A percentile compares a stretch with the other conserved stretches of the same genome.
These are phyloP conservation scores for Drosophila mulleri DNA, from an alignment of 2,888 invertebrate genomes.

Conservation along the genomic window DNA sequence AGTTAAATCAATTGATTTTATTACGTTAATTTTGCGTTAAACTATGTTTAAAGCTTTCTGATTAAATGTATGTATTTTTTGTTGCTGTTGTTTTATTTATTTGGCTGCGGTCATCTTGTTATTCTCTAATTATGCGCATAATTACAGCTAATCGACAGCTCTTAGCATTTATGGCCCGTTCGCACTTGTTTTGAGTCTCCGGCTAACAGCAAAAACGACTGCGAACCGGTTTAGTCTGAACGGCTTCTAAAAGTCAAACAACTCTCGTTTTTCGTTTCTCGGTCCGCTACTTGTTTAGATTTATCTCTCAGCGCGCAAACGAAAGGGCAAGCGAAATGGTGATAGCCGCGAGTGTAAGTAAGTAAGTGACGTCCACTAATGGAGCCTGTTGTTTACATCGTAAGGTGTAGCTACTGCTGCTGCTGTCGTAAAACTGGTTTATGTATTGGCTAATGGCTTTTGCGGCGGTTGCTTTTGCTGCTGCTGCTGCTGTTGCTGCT, in stretches of 20 bases:
- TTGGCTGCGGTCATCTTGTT: constrained; percentile 1
- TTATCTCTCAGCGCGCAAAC: constrained; percentile 53
- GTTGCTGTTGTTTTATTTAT: neutral
- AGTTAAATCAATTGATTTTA: neutral
- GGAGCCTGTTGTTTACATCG: constrained; percentile 57
- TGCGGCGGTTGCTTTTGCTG: constrained; percentile 7
- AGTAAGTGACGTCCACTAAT: constrained; percentile 40
- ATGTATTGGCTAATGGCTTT: constrained; percentile 56
- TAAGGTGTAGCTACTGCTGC: constrained; percentile 48
- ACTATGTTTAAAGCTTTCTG: neutral
- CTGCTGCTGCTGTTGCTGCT: constrained; percentile 13
- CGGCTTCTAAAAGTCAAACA: constrained; percentile 70
- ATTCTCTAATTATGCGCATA: constrained; percentile 32
- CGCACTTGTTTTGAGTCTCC: constrained; percentile 25
- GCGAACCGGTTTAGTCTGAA: constrained; percentile 61
- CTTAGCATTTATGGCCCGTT: constrained; percentile 25
- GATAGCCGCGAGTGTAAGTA: constrained; percentile 22
- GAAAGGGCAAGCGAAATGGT: constrained; percentile 77
- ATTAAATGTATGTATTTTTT: neutral
- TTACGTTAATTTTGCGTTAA: neutral
- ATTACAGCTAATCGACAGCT: constrained; percentile 23
- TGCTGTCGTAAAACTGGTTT: constrained; percentile 59
- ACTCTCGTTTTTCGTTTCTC: constrained; percentile 64
- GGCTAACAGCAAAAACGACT: constrained; percentile 20
- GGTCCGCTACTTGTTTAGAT: constrained; percentile 13